These are phyloP conservation scores for Scolopax rusticola DNA, from an alignment of 2,797 vertebrate species.

Conservation along the genomic window DNA sequence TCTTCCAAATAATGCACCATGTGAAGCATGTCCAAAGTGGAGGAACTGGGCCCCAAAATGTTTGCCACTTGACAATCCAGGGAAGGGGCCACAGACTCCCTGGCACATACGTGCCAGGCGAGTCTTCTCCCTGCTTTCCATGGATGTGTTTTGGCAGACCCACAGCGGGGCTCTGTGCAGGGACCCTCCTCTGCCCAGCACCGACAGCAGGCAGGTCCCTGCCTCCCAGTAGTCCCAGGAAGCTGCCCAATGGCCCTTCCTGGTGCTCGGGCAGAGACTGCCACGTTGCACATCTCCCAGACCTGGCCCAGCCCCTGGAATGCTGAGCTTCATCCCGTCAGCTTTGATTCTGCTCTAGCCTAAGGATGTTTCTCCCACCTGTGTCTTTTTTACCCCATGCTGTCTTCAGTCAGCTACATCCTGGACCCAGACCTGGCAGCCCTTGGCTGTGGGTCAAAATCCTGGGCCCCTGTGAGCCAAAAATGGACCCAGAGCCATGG, in stretches of 20 bases:
- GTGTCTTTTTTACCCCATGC: rapidly evolving
- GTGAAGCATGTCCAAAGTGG: background rate
- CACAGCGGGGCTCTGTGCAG: background rate
- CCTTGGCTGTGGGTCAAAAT: background rate
- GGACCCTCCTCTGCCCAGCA: background rate
- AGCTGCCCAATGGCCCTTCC: background rate
- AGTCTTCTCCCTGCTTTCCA: background rate
- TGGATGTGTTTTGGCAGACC: background rate
- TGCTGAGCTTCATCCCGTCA: background rate
- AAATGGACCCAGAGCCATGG: background rate
- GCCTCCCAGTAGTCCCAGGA: background rate
- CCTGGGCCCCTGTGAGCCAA: background rate
- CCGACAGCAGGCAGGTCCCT: background rate
- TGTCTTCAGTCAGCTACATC: background rate
- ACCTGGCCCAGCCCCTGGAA: background rate
- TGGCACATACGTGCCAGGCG: rapidly evolving
- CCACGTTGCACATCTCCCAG: background rate
- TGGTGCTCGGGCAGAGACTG: background rate
- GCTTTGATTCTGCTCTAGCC: background rate
- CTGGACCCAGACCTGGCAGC: background rate
- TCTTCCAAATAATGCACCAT: background rate
- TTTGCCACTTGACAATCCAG: background rate
- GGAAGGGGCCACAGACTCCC: background rate
- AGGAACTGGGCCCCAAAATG: background rate
- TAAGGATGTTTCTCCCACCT: background rate